These are phyloP conservation scores for Portunus trituberculatus DNA, from an alignment of 1,140 invertebrate species.

Conservation along the genomic window DNA sequence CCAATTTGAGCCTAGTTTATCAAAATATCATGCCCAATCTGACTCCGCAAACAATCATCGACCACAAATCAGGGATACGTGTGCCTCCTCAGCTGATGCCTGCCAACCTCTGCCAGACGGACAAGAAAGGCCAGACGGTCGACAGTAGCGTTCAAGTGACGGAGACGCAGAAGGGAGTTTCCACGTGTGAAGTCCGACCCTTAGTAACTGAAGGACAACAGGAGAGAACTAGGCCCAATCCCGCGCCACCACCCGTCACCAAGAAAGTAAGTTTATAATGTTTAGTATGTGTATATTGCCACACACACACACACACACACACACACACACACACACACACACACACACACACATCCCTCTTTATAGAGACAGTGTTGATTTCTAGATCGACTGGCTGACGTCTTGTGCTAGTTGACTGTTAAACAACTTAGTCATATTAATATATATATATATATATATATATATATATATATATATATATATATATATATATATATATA, in stretches of 20 bases:
- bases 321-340: not conserved
- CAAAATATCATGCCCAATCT: constrained; percentile 36
- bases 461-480: too few species aligned
- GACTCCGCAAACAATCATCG: not conserved
- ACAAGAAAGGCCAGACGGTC: constrained; percentile 48
- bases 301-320: not conserved
- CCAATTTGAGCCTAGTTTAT: not conserved
- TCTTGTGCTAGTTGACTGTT: too few species aligned
- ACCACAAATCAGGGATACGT: constrained; percentile 35
- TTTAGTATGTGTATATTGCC: not conserved
- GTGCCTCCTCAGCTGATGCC: constrained; percentile 46
- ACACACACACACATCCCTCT: not conserved
- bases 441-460: too few species aligned
- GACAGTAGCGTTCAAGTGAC: constrained; percentile 55
- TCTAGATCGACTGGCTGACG: too few species aligned
- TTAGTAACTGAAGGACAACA: not conserved
- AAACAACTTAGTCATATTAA: too few species aligned
- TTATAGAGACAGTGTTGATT: too few species aligned
- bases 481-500: too few species aligned
- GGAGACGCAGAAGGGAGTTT: constrained; percentile 30
- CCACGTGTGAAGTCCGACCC: not conserved
- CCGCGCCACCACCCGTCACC: not conserved
- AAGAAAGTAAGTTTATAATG: constrained; percentile 33
- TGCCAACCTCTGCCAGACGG: constrained; percentile 29
- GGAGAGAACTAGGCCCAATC: not conserved